Evolutionary conservation across 2,113 vertebrate genomes (phyloP).

Genomic region (Heteronetta atricapilla): DNA sequence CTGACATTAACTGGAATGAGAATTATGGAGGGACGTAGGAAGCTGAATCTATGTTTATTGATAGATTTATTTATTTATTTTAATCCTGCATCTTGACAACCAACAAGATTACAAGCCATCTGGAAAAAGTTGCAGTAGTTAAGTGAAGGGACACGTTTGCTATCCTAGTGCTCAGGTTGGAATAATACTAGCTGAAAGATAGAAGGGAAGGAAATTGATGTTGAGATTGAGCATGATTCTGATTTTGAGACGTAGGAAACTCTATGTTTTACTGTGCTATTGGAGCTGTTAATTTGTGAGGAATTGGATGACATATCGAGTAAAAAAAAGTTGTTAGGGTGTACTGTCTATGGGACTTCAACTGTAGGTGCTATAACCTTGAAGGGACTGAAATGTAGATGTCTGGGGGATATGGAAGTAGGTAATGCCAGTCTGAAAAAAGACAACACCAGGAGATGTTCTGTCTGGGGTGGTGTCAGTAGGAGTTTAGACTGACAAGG

Average conservation of each 20-base stretch:
- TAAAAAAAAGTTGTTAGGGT: not conserved
- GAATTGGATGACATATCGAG: not conserved
- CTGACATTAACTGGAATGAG: slow-evolving; percentile 38
- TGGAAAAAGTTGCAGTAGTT: not conserved
- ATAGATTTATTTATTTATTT: not conserved
- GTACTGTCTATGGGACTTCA: not conserved
- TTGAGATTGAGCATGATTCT: not conserved
- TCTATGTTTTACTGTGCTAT: not conserved
- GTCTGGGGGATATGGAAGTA: not conserved
- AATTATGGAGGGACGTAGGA: slow-evolving; percentile 6
- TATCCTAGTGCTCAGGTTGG: not conserved
- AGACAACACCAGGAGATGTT: not conserved
- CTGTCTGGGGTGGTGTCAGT: not conserved
- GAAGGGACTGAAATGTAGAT: not conserved
- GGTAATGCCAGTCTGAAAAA: not conserved
- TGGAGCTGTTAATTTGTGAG: rapidly evolving
- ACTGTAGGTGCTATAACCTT: not conserved
- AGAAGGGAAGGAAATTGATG: not conserved
- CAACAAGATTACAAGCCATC: not conserved
- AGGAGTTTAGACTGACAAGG: not conserved
- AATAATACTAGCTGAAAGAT: not conserved
- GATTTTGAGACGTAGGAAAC: not conserved
- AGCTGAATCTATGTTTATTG: slow-evolving; percentile 24
- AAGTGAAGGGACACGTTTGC: not conserved
- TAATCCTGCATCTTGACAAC: not conserved